These are phyloP conservation scores for Scatophagus argus DNA, from an alignment of 2,113 vertebrate species.

Conservation along the genomic window DNA sequence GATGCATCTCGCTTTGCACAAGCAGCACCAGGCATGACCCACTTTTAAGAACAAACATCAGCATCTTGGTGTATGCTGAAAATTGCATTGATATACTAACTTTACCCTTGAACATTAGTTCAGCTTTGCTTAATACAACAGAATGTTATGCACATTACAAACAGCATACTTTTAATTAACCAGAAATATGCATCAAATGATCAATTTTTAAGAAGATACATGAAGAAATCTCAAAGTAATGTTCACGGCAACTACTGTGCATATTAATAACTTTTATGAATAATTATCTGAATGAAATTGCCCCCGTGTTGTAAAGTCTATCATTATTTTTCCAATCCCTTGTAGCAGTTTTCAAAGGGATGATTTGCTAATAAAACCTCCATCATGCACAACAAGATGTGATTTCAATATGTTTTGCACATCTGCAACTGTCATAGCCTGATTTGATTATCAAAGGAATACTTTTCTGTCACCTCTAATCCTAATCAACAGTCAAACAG, in stretches of 20 bases:
- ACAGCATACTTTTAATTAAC: no score
- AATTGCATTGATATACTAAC: not conserved
- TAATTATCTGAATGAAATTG: no score
- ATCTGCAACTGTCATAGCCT: not conserved
- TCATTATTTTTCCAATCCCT: not conserved
- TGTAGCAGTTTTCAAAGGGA: not conserved
- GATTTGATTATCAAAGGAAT: not conserved
- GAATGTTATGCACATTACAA: no score
- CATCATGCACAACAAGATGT: not conserved
- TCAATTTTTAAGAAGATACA: no score
- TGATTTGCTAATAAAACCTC: not conserved
- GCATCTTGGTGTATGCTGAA: not conserved
- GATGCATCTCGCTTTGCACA: not conserved
- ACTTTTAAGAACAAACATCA: slow-evolving; percentile 2
- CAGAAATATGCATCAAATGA: no score
- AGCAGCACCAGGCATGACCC: slow-evolving; percentile 11
- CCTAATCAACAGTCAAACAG: not conserved
- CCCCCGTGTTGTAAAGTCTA: not conserved
- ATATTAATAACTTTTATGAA: no score
- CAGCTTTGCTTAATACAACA: not conserved
- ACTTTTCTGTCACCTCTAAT: not conserved
- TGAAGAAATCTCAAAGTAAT: no score
- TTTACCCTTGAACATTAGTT: not conserved
- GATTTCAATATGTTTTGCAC: not conserved
- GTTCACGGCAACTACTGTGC: no score